Base-by-base conservation (phyloP, 2,113 vertebrate species). In the Psettodes erumei region DNA sequence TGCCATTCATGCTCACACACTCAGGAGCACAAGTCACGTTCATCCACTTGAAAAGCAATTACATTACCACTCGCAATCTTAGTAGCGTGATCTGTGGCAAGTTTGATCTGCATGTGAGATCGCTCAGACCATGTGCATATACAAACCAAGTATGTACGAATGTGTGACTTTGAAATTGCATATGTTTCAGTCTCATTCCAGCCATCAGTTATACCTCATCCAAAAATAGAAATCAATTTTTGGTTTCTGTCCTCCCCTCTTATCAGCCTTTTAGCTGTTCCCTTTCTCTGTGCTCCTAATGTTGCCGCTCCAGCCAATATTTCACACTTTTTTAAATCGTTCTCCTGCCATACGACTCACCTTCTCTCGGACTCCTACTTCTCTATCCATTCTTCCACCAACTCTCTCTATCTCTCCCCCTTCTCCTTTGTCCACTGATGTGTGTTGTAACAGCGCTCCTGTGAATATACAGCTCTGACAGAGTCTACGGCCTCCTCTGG, bases 21-120 rank as follows among this genome's bases (percentile, higher is more conserved):
- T 84, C 67, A 55, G 55, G 25, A 78, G 33, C 71, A 56, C 33
- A 35, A 80, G 72, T 89, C 83, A 86, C 54, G 76, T 85, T 75
- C 62, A 76, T 45, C 74, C 72, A 40, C 75, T 79, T 15, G 25
- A 84, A 91, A 92, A 82, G 86, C 88, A 86, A 89, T 91, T 89
- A 87, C 77, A 83, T 53, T 66, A 50, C 65, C 43, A 56, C 68
- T 79, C 69, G 51, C 76, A 75, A 77, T 81, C 76, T 76, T 37
- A n/a, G 27, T 60, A 45, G 65, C 68, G 63, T 83, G 77, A 84
- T 85, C 77, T 69, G 61, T 45, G 58, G 23, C 61, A 67, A 47
- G 45, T 58, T 71, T 28, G 16, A 10, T 62, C 56, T 71, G 58
- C 50, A 55, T 61, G 45, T 47, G 68, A 81, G 43, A 28, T 45